Conservation (phyloP, 2,797 vertebrate species). For the Dermochelys coriacea region DNA sequence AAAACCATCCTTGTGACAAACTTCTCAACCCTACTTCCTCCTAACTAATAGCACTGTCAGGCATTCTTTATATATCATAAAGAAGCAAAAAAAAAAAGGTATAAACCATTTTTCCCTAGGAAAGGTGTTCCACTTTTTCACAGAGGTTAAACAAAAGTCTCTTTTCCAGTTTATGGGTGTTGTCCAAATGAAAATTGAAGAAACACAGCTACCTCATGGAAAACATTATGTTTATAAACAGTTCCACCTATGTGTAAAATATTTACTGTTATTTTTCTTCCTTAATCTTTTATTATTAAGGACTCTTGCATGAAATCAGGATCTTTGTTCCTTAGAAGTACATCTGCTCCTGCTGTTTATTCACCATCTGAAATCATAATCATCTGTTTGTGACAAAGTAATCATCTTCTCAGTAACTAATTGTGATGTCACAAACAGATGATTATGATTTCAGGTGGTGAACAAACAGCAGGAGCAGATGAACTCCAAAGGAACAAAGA, state of each 20-base stretch:
- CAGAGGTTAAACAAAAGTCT: background rate
- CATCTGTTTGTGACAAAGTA: slow-evolving; percentile 75
- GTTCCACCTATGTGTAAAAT: slow-evolving; percentile 37
- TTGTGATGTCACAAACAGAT: slow-evolving; percentile 74
- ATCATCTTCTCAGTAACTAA: slow-evolving; percentile 73
- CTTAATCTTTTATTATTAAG: slow-evolving; percentile 68
- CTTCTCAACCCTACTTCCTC: background rate
- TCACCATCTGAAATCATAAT: slow-evolving; percentile 80
- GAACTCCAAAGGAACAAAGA: slow-evolving; percentile 71
- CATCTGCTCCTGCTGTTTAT: slow-evolving; percentile 79
- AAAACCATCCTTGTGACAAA: background rate
- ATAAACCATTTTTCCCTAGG: background rate
- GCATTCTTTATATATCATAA: background rate
- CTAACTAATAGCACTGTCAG: background rate
- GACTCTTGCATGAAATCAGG: slow-evolving; percentile 57
- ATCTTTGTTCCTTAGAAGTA: slow-evolving; percentile 74
- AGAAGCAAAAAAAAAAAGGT: background rate
- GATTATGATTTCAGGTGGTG: slow-evolving; percentile 78
- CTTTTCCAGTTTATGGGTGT: background rate
- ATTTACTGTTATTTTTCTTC: slow-evolving; percentile 67
- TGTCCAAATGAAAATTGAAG: slow-evolving; percentile 22
- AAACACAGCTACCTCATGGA: background rate
- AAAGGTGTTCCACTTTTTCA: background rate
- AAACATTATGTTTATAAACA: background rate
- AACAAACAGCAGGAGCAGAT: slow-evolving; percentile 76